A percentile compares a stretch with the other conserved stretches of the same genome.
Evolutionary conservation across 2,113 vertebrate genomes (phyloP).

Genomic region (Aramus guarauna): DNA sequence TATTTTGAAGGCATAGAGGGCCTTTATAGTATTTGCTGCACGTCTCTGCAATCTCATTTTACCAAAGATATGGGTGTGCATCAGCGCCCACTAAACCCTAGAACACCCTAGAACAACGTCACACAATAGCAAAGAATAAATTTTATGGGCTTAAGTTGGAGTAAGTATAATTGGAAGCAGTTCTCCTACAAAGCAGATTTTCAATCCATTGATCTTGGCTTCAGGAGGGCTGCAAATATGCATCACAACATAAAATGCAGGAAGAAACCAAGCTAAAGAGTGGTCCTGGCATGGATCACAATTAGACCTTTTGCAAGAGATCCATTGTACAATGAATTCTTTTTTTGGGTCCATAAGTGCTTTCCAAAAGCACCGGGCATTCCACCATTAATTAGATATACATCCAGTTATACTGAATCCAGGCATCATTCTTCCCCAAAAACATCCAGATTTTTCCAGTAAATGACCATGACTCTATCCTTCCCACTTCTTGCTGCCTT

Average conservation of each 20-base stretch:
- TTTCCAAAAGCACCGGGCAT: neutral
- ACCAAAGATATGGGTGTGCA: neutral
- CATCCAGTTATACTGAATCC: neutral
- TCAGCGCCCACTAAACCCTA: neutral
- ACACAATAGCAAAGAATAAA: neutral
- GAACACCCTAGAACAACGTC: neutral
- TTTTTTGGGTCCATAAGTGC: neutral
- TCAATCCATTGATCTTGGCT: neutral
- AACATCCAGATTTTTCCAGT: neutral
- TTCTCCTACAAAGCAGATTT: neutral
- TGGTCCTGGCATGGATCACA: neutral
- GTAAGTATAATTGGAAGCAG: neutral
- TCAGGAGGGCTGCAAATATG: neutral
- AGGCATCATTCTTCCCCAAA: neutral
- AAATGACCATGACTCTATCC: neutral
- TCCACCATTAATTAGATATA: neutral
- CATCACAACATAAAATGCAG: neutral
- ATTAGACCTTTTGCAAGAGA: neutral
- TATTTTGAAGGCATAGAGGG: neutral
- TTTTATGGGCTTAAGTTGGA: neutral
- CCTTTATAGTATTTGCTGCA: neutral
- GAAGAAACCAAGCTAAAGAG: neutral
- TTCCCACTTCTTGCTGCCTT: neutral
- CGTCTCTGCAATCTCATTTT: neutral
- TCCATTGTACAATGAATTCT: neutral